Evolutionary conservation across 2,797 vertebrate species (phyloP), one percentile per base, ranked within the genome.

Genomic region (Naso thynnoides): DNA sequence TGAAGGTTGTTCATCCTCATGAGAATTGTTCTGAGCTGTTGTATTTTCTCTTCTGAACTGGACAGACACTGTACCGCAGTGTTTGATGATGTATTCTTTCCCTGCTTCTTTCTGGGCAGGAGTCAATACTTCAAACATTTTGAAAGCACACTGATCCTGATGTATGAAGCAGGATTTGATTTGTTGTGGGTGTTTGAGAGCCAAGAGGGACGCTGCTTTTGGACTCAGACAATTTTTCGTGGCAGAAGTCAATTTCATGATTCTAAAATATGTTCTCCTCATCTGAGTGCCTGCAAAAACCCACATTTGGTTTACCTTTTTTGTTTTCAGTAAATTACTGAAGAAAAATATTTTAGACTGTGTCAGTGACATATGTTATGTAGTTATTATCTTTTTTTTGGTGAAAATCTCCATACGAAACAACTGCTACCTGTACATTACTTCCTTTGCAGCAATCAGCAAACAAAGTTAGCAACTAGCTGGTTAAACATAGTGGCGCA

Each of bases 71-170:
- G 48, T 13, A 39, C 62, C 29, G 16, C 47, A 27, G 26, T 36
- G 63, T 36, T 41, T 3, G 19, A 55, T 26, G 26, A 61, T 70
- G 65, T 78, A 73, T 66, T 67, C 78, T 54, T 62, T 45, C 45
- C 39, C 23, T 42, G 26, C 60, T 41, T 73, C 71, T 70, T 41
- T 67, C 60, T 87, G 78, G 84, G 78, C 0, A 6, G 11, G 23
- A 59, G 57, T 86, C 82, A 84, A 59, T 29, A n/a, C n/a, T 42
- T 42, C 27, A 45, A 68, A 58, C 73, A 33, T 33, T 33, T 10
- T 8, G 33, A 33, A 33, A 8, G 10, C 10, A 33, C 10, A 8
- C 33, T 33, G 0, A 33, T 33, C 10, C 41, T 38, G 7, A 52
- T 53, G 39, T 23, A 36, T 42, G 50, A 64, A 33, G 14, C 15